phyloP scores from a whole-genome alignment of 2,888 invertebrate species.

The Clanis bilineata region DNA sequence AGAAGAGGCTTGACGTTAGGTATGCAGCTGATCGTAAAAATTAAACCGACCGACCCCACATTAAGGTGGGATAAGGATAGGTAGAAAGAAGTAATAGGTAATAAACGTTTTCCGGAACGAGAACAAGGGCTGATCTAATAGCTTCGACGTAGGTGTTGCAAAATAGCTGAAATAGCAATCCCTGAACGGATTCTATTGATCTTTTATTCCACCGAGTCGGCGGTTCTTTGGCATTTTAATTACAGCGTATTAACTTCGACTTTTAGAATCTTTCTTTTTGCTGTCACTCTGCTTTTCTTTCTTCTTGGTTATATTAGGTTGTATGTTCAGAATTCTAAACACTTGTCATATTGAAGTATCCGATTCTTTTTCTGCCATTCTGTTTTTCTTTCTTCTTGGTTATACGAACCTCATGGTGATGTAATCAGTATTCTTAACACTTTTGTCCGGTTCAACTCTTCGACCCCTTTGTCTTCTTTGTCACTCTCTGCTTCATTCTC shows the following conservation, averaged over 20 bases:
- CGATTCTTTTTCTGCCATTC: too few relatives aligned
- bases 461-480: too few relatives aligned
- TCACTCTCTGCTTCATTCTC: too few relatives aligned
- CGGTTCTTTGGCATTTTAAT: background rate
- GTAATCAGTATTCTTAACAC: background rate
- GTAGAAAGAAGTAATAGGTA: too few relatives aligned
- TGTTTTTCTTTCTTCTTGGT: too few relatives aligned
- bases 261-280: background rate
- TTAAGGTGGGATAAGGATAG: too few relatives aligned
- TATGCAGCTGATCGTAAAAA: too few relatives aligned
- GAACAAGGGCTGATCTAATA: background rate
- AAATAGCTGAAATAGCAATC: background rate
- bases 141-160: background rate
- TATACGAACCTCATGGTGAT: too few relatives aligned
- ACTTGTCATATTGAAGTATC: background rate
- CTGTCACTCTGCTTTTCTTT: background rate
- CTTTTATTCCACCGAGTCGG: background rate
- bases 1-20: too few relatives aligned
- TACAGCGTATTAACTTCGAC: background rate
- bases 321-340: too few relatives aligned
- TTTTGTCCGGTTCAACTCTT: background rate
- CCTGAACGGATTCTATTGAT: constrained; percentile 6
- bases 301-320: background rate
- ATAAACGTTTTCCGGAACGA: background rate
- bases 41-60: too few relatives aligned